Evolutionary conservation across 2,797 vertebrate species (phyloP).

Genomic region (Synanceia verrucosa): DNA sequence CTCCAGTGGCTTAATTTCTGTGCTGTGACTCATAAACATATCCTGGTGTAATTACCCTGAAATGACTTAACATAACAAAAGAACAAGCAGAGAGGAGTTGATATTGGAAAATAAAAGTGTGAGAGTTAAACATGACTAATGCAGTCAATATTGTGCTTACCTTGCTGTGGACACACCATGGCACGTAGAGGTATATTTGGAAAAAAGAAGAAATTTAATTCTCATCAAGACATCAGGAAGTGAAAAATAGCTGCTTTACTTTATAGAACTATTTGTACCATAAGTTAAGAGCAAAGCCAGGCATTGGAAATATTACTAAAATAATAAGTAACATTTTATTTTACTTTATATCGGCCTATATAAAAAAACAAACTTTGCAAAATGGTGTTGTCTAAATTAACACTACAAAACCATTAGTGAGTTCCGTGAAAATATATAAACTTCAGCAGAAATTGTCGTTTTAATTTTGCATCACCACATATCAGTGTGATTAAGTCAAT

Average conservation of each 20-base stretch:
- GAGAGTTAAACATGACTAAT: not conserved
- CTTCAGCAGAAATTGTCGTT: not conserved
- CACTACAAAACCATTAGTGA: not conserved
- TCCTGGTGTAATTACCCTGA: slow-evolving; percentile 55
- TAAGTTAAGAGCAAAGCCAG: not conserved
- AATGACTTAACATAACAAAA: slow-evolving; percentile 28
- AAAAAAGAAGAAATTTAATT: slow-evolving; percentile 21
- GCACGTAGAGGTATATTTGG: not conserved
- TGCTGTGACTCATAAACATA: slow-evolving; percentile 37
- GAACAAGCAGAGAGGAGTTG: slow-evolving; percentile 7
- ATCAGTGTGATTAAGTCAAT: not conserved
- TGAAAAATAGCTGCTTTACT: not conserved
- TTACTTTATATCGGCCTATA: not conserved
- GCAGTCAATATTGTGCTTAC: slow-evolving; percentile 52
- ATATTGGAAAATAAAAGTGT: slow-evolving; percentile 9
- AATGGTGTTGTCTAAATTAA: not conserved
- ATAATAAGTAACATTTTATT: not conserved
- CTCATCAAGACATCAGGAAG: not conserved
- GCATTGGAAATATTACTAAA: not conserved
- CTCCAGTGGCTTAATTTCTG: slow-evolving; percentile 20
- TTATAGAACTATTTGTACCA: not conserved
- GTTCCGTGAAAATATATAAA: not conserved
- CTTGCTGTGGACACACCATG: slow-evolving; percentile 52
- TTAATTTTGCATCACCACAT: not conserved
- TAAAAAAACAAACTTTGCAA: not conserved